These are phyloP conservation scores for Synergus japonicus DNA, from an alignment of 2,888 invertebrate species.

Conservation along the genomic window DNA sequence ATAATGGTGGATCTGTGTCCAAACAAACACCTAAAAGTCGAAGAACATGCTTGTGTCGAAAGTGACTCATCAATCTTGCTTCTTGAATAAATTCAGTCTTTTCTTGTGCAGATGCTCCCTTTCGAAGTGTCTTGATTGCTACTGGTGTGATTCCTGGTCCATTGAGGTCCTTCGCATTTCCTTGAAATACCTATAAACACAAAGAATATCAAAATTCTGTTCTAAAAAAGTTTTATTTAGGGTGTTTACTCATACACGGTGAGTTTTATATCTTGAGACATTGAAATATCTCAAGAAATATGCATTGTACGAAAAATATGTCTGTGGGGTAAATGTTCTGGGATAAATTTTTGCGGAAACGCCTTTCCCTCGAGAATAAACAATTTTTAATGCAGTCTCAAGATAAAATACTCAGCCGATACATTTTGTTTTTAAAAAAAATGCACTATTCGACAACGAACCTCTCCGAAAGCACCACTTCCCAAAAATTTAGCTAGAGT, in stretches of 20 bases:
- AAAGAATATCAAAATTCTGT: not conserved
- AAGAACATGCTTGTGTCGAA: constrained; percentile 97
- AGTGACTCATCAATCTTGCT: constrained; percentile 97
- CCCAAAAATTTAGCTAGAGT: constrained; percentile 93
- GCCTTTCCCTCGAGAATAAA: no score
- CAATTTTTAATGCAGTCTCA: no score
- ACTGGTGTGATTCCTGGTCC: constrained; percentile 84
- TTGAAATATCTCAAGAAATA: no score
- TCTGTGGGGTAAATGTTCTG: no score
- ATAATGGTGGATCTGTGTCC: constrained; percentile 94
- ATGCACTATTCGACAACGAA: constrained; percentile 46
- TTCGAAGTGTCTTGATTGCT: constrained; percentile 96
- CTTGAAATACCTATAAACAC: constrained; percentile 85
- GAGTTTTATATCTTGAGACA: no score
- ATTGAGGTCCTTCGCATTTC: constrained; percentile 86
- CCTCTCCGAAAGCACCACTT: constrained; percentile 98
- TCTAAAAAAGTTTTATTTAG: not conserved
- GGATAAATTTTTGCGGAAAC: no score
- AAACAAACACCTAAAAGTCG: constrained; percentile 95
- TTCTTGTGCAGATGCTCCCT: constrained; percentile 93
- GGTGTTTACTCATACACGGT: no score
- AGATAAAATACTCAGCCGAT: no score
- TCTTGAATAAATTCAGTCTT: constrained; percentile 97
- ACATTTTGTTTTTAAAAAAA: no score
- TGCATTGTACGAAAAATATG: no score